Conservation (phyloP, 2,113 vertebrate species). For the Saccopteryx leptura region DNA sequence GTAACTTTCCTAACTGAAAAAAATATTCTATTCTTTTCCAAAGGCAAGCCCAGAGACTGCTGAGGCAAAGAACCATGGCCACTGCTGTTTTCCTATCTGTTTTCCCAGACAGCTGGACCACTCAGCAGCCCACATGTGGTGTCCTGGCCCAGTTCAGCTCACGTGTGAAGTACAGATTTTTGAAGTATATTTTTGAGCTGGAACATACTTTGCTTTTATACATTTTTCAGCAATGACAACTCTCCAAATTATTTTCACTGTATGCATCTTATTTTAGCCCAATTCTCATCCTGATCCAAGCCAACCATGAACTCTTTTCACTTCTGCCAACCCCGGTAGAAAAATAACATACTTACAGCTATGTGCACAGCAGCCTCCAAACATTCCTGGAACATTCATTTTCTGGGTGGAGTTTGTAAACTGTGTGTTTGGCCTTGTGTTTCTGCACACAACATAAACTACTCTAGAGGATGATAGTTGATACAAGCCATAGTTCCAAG, state of each 20-base stretch:
- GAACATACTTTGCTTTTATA: background rate
- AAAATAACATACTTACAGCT: background rate
- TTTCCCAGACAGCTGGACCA: background rate
- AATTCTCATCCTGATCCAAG: background rate
- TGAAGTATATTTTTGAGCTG: slow-evolving; percentile 12
- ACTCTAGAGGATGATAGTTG: background rate
- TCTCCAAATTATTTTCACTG: slow-evolving; percentile 49
- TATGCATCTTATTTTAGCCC: background rate
- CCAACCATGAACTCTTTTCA: background rate
- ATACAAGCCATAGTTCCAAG: background rate
- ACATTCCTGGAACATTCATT: background rate
- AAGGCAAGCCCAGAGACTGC: background rate
- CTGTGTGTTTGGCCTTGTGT: background rate
- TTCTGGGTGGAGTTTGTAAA: background rate
- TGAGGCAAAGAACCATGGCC: background rate
- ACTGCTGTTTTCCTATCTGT: background rate
- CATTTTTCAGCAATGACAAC: background rate
- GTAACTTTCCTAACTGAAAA: background rate
- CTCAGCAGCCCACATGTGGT: background rate
- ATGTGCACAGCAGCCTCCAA: background rate
- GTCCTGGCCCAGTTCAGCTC: background rate
- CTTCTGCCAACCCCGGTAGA: background rate
- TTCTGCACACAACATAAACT: background rate
- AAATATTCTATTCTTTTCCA: background rate
- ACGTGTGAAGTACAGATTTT: background rate